Evolutionary conservation across 2,797 vertebrate genomes (phyloP), one percentile per base, ranked within the genome.

Genomic region (Atherinosoma microstoma): DNA sequence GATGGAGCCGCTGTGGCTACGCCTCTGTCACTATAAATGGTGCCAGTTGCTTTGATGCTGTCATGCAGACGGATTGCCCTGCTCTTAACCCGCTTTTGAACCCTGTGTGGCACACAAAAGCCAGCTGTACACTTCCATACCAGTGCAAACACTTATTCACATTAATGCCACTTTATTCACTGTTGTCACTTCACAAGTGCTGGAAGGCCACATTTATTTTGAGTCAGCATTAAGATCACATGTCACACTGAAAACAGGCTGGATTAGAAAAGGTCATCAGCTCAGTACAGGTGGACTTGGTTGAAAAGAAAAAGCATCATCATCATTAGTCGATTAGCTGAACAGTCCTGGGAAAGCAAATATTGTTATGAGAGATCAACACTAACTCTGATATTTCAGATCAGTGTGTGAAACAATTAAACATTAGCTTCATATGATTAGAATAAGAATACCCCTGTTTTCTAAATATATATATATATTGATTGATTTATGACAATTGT

Each of bases 51-150:
- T 92, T 91, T 92, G 87, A 86, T 85, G 82, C 87, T 89, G 91
- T 91, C 92, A 92, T 20, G 18, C 53, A 75, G 88, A 94, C 78
- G 47, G 83, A 92, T 93, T 70, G 61, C 78, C 36, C 56, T n/a
- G 67, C 69, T 91, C 85, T 90, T 91, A 86, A 89, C 85, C 90
- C 53, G n/a, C 42, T 57, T 87, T 73, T 90, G 88, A 93, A 91
- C 91, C 84, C 82, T 58, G 59, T 12, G 4, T 67, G 75, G 65
- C 83, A 71, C 82, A 90, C 88, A 88, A 89, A 86, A 79, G 82
- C 68, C 73, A 67, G 67, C 84, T 73, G 68, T 73, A 76, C 42
- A 60, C 78, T 68, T 72, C 73, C 69, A 62, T 76, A 76, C 83
- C 78, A 80, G 65, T 42, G 79, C 80, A 93, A 93, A 92, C 84